Evolutionary conservation across 53 echinoderm and acorn worm species (phyloP), one percentile per base, ranked within the genome.

Genomic region (Hippasteria phrygiana): DNA sequence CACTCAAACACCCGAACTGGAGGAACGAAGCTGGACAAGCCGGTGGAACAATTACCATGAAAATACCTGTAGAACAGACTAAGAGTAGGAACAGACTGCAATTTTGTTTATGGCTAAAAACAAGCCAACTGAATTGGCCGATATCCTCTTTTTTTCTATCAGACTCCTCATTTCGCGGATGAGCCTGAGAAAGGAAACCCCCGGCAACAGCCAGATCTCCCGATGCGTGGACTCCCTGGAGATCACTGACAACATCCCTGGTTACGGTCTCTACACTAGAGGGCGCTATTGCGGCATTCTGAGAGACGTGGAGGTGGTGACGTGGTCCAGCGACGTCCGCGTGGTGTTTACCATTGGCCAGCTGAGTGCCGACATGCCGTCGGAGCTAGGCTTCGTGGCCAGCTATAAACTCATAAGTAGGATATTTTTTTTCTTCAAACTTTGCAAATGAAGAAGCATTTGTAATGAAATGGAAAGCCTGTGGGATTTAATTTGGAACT

Each of bases 351-450:
- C 39, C 9, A 92, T 96, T 26, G 93, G 92, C 17, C 54, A 71
- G 22, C 70, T 96, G 51, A 93, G 88, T 0, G 92, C 88, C 2
- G 45, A 89, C 75, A 95, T 95, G 94, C 95, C 95, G 2, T 4
- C 24, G 4, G 75, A 87, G 56, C 80, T 96, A 13, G 97, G 95
- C 33, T 96, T 96, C 69, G 94, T 90, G 16, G 93, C 92, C 16
- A 70, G 41, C 14, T 96, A 93, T 46, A 67, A 87, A 32, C 63
- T 89, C n/a, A 71, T 95, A 14, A 93, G 97, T 96, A 88, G 73
- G 92, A 77, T 1, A 39, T 40, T 33, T 50, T 4, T 1, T 69
- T 45, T 46, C 4, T n/a, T n/a, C n/a, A n/a, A n/a, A n/a, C n/a
- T n/a, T n/a, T n/a, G n/a, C n/a, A n/a, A n/a, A n/a, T n/a, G n/a